Evolutionary conservation across 1,140 invertebrate species (phyloP).

Genomic region (Dendrolimus punctatus): DNA sequence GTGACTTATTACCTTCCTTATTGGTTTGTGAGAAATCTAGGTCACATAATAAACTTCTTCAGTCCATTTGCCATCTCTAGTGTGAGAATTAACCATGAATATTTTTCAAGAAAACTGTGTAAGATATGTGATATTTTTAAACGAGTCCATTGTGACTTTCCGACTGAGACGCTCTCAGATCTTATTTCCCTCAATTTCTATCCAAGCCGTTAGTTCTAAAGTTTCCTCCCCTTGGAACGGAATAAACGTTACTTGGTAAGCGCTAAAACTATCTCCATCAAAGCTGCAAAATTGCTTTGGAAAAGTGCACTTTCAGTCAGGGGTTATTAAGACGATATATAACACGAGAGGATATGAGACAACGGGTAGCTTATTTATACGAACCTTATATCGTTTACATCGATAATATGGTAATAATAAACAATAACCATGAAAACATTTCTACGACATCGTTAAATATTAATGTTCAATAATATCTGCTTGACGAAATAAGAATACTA

Average conservation of each 20-base stretch:
- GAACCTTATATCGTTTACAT: too few relatives aligned
- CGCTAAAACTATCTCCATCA: slow-evolving; percentile 18
- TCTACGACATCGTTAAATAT: slow-evolving; percentile 17
- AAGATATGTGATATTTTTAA: slow-evolving; percentile 12
- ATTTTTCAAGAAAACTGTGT: not conserved
- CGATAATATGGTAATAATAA: too few relatives aligned
- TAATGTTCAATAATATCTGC: slow-evolving; percentile 40
- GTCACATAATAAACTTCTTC: not conserved
- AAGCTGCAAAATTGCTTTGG: slow-evolving; percentile 29
- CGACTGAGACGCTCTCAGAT: slow-evolving; percentile 9
- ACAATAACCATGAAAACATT: slow-evolving; percentile 10
- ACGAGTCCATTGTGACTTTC: slow-evolving; percentile 8
- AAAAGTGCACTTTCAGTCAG: slow-evolving; percentile 28
- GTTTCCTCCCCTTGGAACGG: slow-evolving; percentile 30
- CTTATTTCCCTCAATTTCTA: slow-evolving; percentile 32
- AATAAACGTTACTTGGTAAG: slow-evolving; percentile 14
- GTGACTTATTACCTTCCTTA: not conserved
- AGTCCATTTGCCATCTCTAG: not conserved
- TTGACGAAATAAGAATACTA: slow-evolving; percentile 31
- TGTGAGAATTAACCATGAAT: not conserved
- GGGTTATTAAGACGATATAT: too few relatives aligned
- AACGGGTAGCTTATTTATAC: not conserved
- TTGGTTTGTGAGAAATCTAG: not conserved
- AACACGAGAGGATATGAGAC: not conserved
- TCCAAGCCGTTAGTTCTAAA: slow-evolving; percentile 46